These are phyloP conservation scores for Proisotoma minuta DNA, from an alignment of 2,888 invertebrate genomes.

Conservation along the genomic window DNA sequence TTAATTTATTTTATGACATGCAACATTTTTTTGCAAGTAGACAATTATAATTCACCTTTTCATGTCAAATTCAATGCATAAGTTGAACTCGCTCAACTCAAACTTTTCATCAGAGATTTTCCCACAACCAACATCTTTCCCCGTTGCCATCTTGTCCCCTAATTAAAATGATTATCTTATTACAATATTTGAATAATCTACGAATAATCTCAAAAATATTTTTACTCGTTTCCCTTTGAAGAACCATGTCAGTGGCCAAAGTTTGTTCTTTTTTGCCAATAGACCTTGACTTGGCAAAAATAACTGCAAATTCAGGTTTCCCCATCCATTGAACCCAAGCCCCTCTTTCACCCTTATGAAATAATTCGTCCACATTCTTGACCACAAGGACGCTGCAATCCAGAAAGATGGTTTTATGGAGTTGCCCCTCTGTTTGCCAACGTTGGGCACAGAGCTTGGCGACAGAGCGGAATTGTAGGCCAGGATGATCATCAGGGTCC, in stretches of 20 bases:
- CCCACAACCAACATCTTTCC: no score
- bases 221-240: neutral
- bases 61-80: no score
- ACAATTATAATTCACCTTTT: no score
- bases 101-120: no score
- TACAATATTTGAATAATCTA: no score
- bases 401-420: neutral
- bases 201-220: no score
- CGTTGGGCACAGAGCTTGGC: neutral
- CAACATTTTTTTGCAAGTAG: neutral
- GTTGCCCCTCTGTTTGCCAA: neutral
- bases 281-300: neutral
- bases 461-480: neutral
- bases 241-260: neutral
- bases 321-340: neutral
- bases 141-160: no score
- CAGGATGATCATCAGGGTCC: neutral
- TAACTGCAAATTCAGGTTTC: neutral
- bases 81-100: no score
- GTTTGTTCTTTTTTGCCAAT: neutral
- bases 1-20: neutral
- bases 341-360: neutral
- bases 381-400: neutral
- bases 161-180: no score
- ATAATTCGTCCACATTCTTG: neutral